Evolutionary conservation across 2,113 vertebrate species (phyloP).

Genomic region (Vidua chalybeata): DNA sequence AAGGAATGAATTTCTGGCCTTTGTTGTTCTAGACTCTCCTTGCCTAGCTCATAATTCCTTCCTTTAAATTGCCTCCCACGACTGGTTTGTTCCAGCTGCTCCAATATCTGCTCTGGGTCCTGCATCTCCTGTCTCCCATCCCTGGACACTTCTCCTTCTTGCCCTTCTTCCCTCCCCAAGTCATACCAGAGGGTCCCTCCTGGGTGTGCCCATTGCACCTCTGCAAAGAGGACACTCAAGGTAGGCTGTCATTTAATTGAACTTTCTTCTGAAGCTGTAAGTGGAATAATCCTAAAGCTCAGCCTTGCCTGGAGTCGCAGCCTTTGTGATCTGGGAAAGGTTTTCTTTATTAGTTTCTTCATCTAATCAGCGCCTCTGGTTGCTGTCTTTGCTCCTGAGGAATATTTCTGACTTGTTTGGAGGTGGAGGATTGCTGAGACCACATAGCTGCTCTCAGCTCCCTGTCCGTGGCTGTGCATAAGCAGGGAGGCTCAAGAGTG

Average conservation of each 20-base stretch:
- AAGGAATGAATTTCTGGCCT: not conserved
- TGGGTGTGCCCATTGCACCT: not conserved
- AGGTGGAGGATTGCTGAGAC: not conserved
- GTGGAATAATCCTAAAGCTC: constrained; percentile 20
- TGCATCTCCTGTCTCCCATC: not conserved
- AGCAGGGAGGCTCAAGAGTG: not conserved
- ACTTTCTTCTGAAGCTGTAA: constrained; percentile 14
- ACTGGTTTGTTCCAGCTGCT: not conserved
- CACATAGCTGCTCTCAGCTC: not conserved
- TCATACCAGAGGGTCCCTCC: not conserved
- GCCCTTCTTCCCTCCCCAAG: not conserved
- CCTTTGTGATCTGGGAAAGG: not conserved
- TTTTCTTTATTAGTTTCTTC: not conserved
- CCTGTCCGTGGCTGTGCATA: not conserved
- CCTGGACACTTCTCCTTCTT: not conserved
- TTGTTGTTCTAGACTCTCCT: not conserved
- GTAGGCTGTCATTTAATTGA: not conserved
- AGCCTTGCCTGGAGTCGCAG: not conserved
- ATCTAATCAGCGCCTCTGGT: not conserved
- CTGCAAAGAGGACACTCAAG: not conserved
- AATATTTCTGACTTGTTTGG: not conserved
- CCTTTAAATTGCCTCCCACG: not conserved
- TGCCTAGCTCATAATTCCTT: not conserved
- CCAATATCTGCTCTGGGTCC: not conserved
- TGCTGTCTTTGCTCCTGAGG: not conserved